A percentile compares a stretch with the other conserved stretches of the same genome.
phyloP scores from a whole-genome alignment of 1,140 invertebrate species.

The Sipha flava region DNA sequence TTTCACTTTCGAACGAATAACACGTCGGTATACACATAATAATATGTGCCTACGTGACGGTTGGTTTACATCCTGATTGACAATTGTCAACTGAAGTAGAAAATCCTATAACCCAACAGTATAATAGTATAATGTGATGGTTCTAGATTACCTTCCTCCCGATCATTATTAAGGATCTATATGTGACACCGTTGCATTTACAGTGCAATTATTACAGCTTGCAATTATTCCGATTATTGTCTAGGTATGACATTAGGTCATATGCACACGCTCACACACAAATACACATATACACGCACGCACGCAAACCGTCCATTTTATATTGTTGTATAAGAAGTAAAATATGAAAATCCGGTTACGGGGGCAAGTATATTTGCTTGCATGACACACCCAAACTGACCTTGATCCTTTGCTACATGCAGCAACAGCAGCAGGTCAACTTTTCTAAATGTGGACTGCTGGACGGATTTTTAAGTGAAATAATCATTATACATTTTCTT shows the following conservation, averaged over 20 bases:
- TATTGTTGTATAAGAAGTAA: neutral
- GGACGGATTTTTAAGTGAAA: constrained; percentile 4
- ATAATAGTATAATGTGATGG: too few species aligned
- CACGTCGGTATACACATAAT: too few species aligned
- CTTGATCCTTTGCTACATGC: constrained; percentile 13
- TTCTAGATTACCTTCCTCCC: neutral
- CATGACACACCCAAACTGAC: constrained; percentile 15
- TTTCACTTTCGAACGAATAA: neutral
- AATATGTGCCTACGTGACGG: neutral
- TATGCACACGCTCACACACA: neutral
- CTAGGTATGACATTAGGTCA: constrained; percentile 10
- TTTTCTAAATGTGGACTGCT: constrained; percentile 8
- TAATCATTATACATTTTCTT: neutral
- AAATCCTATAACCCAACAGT: too few species aligned
- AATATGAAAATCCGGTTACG: constrained; percentile 23
- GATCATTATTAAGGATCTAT: neutral
- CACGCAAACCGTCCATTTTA: neutral
- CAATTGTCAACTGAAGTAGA: neutral
- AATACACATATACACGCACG: neutral
- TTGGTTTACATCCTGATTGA: neutral
- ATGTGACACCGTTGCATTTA: neutral
- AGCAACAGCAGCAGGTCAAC: neutral
- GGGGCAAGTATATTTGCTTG: constrained; percentile 3
- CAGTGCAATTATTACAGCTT: neutral
- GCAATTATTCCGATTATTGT: neutral